These are phyloP conservation scores for Larimichthys polyactis DNA, from an alignment of 2,113 vertebrate species.

Conservation along the genomic window DNA sequence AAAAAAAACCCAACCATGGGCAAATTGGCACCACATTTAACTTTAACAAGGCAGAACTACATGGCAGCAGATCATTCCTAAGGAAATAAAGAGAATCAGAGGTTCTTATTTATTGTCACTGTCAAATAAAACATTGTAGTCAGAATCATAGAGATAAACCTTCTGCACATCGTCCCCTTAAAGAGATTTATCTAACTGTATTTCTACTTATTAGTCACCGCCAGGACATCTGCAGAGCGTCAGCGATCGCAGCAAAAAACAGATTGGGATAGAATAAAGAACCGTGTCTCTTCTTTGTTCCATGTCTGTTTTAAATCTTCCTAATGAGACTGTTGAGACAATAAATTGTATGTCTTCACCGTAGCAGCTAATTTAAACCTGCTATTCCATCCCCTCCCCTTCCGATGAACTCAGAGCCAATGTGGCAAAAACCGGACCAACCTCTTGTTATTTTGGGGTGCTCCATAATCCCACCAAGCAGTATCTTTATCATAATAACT, in stretches of 20 bases:
- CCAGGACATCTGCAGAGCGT: not conserved
- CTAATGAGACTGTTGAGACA: not conserved
- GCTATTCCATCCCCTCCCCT: not conserved
- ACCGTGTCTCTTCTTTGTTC: not conserved
- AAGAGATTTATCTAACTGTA: not conserved
- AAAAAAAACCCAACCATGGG: too few relatives aligned
- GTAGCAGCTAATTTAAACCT: conserved; percentile 16
- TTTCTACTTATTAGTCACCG: not conserved
- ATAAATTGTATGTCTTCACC: conserved; percentile 7
- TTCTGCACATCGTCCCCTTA: not conserved
- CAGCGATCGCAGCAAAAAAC: not conserved
- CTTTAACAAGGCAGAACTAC: too few relatives aligned
- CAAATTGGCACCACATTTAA: too few relatives aligned
- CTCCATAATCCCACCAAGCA: conserved; percentile 20
- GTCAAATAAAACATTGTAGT: not conserved
- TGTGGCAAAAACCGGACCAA: not conserved
- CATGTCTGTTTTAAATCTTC: not conserved
- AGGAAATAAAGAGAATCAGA: not conserved
- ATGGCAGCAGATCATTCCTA: not conserved
- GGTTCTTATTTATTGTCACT: not conserved
- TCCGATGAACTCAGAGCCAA: not conserved
- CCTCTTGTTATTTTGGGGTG: conserved; percentile 2
- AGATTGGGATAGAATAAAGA: not conserved
- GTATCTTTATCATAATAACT: conserved; percentile 37
- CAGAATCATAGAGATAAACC: not conserved